Evolutionary conservation across 1,140 invertebrate species (phyloP).

Genomic region (Proales similis): DNA sequence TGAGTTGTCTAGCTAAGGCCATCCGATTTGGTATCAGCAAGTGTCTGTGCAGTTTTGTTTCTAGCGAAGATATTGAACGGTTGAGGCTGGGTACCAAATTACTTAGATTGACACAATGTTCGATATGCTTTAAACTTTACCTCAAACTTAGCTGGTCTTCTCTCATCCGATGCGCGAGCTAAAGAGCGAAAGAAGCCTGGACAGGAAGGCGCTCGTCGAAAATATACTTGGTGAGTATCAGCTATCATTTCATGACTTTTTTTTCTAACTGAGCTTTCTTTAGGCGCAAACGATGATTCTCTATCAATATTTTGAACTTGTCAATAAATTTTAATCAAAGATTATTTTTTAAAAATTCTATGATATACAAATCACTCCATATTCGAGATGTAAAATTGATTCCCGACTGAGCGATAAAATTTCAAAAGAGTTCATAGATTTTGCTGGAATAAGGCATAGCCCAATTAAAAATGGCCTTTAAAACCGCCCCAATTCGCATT

Average conservation of each 20-base stretch:
- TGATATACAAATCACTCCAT: neutral
- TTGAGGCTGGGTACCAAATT: too few species aligned
- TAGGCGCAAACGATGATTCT: neutral
- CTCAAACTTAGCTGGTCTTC: conserved; percentile 79
- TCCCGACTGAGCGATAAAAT: too few species aligned
- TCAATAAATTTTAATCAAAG: neutral
- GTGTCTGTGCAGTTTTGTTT: conserved; percentile 72
- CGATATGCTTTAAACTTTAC: conserved; percentile 41
- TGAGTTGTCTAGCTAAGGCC: conserved; percentile 69
- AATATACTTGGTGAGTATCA: conserved; percentile 70
- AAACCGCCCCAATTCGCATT: too few species aligned
- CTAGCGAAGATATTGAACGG: conserved; percentile 65
- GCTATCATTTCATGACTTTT: conserved; percentile 37
- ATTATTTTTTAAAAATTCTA: neutral
- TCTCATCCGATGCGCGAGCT: conserved; percentile 69
- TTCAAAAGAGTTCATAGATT: too few species aligned
- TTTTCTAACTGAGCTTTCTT: neutral
- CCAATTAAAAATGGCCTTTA: too few species aligned
- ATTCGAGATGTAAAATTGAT: neutral
- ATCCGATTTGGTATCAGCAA: conserved; percentile 73
- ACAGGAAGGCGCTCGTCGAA: conserved; percentile 77
- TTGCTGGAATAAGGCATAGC: too few species aligned
- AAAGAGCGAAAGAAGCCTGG: conserved; percentile 88
- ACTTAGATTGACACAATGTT: conserved; percentile 60
- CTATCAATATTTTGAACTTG: neutral